Conservation (phyloP, 2,888 invertebrate genomes). For the Xanthia icteritia region DNA sequence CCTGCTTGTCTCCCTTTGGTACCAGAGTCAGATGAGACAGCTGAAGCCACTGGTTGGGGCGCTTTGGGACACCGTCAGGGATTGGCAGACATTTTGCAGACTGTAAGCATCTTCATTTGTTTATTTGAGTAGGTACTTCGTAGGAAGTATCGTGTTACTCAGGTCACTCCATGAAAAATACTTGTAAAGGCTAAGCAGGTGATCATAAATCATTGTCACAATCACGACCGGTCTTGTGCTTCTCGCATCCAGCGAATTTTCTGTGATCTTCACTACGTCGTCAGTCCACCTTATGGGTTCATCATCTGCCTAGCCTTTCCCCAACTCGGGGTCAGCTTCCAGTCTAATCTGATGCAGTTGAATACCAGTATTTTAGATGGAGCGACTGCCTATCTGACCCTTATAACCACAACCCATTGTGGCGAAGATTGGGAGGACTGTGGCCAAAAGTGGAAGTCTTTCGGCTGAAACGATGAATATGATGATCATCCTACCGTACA, state of each 20-base stretch:
- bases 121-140: background rate
- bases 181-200: too few relatives aligned
- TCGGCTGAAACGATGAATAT: background rate
- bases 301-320: background rate
- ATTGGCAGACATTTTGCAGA: conserved; percentile 32
- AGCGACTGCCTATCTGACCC: background rate
- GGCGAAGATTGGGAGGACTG: background rate
- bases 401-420: background rate
- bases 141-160: background rate
- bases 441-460: background rate
- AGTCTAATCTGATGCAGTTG: background rate
- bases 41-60: conserved; percentile 39
- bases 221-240: background rate
- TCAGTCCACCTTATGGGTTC: background rate
- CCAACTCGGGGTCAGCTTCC: too few relatives aligned
- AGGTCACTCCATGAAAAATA: background rate
- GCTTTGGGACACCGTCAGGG: conserved; percentile 27
- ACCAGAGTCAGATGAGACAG: conserved; percentile 4
- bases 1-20: conserved; percentile 30
- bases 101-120: conserved; percentile 8
- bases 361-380: too few relatives aligned
- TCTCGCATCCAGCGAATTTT: background rate
- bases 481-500: too few relatives aligned
- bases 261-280: background rate
- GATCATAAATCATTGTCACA: background rate